Conservation (phyloP, 2,797 vertebrate species). For the Echiichthys vipera region DNA sequence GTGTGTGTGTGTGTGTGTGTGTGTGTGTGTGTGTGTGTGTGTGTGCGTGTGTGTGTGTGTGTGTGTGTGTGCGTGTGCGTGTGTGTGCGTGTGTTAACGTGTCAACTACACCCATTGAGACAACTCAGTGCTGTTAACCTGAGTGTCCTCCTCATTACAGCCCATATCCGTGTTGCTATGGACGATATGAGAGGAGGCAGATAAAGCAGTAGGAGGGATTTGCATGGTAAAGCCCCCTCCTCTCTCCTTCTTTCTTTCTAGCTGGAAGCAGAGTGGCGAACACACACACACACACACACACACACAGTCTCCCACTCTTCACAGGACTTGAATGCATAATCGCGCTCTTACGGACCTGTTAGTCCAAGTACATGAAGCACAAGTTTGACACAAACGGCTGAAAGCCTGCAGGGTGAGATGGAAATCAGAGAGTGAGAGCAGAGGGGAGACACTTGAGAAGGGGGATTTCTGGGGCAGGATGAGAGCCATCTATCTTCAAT, state of each 20-base stretch:
- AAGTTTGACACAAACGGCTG: constrained; percentile 41
- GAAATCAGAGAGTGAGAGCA: constrained; percentile 48
- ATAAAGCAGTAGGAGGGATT: constrained; percentile 68
- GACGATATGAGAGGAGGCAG: constrained; percentile 60
- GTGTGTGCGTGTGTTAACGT: constrained; percentile 22
- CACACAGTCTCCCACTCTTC: constrained; percentile 34
- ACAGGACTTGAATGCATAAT: constrained; percentile 56
- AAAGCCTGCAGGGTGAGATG: constrained; percentile 48
- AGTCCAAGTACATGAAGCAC: constrained; percentile 41
- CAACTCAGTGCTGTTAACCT: constrained; percentile 66
- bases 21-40: constrained; percentile 20
- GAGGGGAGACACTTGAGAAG: constrained; percentile 55
- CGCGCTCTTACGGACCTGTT: constrained; percentile 33
- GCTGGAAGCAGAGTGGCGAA: constrained; percentile 45
- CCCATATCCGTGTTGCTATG: constrained; percentile 67
- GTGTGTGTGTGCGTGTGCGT: constrained; percentile 10
- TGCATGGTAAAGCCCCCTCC: constrained; percentile 66
- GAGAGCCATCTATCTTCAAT: constrained; percentile 30
- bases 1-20: constrained; percentile 16
- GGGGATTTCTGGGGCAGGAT: constrained; percentile 49
- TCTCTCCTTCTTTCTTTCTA: constrained; percentile 17
- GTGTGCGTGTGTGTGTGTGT: no score
- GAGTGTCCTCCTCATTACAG: constrained; percentile 61
- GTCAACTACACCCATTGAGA: constrained; percentile 60
- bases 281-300: constrained; percentile 28